Percentiles rank a stretch among this genome's conserved stretches.
phyloP scores from a whole-genome alignment of 2,888 invertebrate genomes.

The Desoria tigrina region DNA sequence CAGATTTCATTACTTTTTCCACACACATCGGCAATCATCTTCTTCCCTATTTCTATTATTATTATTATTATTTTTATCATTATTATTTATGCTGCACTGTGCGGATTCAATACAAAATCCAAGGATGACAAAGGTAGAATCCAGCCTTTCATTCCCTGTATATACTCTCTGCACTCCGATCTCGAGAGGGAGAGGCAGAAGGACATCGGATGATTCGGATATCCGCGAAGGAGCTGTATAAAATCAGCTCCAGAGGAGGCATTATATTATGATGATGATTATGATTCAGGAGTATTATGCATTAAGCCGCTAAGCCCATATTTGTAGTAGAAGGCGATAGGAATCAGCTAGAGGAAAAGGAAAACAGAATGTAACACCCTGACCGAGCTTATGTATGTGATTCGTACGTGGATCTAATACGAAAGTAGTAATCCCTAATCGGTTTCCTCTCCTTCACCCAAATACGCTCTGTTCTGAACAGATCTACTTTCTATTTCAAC shows the following conservation, averaged over 20 bases:
- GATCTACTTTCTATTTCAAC: slow-evolving; percentile 25
- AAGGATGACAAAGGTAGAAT: too few species aligned
- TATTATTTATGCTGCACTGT: too few species aligned
- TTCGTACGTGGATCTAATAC: slow-evolving; percentile 34
- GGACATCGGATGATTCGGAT: too few species aligned
- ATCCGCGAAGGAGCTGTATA: too few species aligned
- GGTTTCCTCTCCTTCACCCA: slow-evolving; percentile 19
- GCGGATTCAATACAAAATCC: too few species aligned
- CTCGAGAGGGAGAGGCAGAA: too few species aligned
- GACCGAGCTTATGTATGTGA: slow-evolving; percentile 21
- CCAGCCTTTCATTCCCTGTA: too few species aligned
- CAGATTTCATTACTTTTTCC: slow-evolving; percentile 7
- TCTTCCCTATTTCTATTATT: not conserved
- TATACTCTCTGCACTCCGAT: too few species aligned
- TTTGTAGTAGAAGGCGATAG: slow-evolving; percentile 14
- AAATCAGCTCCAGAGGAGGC: too few species aligned
- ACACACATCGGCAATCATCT: slow-evolving; percentile 9
- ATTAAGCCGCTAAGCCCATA: slow-evolving; percentile 11
- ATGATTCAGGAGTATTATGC: slow-evolving; percentile 3
- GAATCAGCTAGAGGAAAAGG: not conserved
- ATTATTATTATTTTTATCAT: not conserved
- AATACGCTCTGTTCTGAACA: slow-evolving; percentile 17
- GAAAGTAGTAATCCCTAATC: slow-evolving; percentile 31
- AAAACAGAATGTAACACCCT: slow-evolving; percentile 11
- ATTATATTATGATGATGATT: not conserved